Percentiles rank a stretch among this genome's conserved stretches.
Conservation (phyloP, 92 coral and sea anemone species). For the Actinostola sp. region DNA sequence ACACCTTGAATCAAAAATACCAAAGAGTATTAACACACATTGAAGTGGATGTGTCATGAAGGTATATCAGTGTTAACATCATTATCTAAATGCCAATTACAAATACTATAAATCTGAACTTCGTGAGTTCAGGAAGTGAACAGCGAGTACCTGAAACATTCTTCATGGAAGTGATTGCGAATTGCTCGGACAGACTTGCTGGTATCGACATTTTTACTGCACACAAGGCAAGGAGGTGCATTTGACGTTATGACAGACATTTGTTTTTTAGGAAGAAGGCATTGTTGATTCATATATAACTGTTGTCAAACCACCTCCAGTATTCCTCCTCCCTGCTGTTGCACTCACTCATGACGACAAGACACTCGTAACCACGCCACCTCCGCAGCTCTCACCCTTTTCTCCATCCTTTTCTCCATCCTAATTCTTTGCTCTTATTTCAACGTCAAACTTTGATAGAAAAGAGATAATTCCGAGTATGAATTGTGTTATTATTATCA, state of each 20-base stretch:
- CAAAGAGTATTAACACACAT: no score
- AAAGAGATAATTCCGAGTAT: no score
- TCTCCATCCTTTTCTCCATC: not conserved
- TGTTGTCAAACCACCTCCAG: constrained; percentile 27
- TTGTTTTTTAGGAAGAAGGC: constrained; percentile 5
- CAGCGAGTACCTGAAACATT: constrained; percentile 55
- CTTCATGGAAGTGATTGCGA: constrained; percentile 23
- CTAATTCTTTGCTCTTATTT: not conserved
- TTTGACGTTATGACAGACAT: not conserved
- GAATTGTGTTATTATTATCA: no score
- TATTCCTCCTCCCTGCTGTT: not conserved
- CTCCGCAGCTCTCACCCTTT: not conserved
- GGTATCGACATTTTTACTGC: not conserved
- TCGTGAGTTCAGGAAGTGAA: constrained; percentile 18
- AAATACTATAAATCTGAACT: not conserved
- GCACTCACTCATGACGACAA: constrained; percentile 3
- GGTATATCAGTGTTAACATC: not conserved
- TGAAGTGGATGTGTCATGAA: no score
- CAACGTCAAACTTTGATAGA: no score
- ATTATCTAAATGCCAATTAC: constrained; percentile 1
- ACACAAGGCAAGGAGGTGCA: constrained; percentile 14
- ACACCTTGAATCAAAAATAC: constrained; percentile 53
- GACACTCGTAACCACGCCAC: constrained; percentile 1
- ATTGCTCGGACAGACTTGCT: constrained; percentile 18
- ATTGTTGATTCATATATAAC: constrained; percentile 28